Evolutionary conservation across 2,888 invertebrate species (phyloP).

Genomic region (Silvanus unidentatus): DNA sequence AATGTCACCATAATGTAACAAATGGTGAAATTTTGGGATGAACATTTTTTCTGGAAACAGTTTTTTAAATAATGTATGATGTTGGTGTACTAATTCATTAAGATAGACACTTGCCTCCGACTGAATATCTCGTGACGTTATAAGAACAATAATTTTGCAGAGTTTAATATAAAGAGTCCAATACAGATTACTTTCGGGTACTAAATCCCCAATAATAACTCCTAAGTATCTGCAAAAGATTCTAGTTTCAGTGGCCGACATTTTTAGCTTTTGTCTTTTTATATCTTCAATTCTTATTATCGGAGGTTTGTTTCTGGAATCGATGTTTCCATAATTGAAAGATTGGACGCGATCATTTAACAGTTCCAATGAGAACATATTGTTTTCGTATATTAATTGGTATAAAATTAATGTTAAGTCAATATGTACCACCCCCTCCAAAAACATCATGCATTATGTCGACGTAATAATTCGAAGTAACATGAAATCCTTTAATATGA

Average conservation of each 20-base stretch:
- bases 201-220: constrained; percentile 6
- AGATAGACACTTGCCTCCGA: too few species aligned
- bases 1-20: constrained; percentile 4
- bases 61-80: neutral
- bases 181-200: constrained; percentile 5
- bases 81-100: too few species aligned
- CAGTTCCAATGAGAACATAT: constrained; percentile 6
- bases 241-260: constrained; percentile 6
- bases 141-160: neutral
- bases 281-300: neutral
- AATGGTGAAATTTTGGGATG: constrained; percentile 5
- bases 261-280: constrained; percentile 7
- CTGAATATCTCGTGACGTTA: too few species aligned
- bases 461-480: constrained; percentile 5
- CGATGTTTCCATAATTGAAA: constrained; percentile 2
- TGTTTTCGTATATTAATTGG: constrained; percentile 7
- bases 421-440: constrained; percentile 9
- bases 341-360: constrained; percentile 5
- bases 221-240: constrained; percentile 4
- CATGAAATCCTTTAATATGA: constrained; percentile 6
- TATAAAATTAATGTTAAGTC: constrained; percentile 7
- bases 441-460: constrained; percentile 11
- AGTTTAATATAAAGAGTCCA: constrained; percentile 5
- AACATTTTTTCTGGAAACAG: constrained; percentile 5
- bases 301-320: constrained; percentile 1